Evolutionary conservation across 2,888 invertebrate species (phyloP).

Genomic region (Amblyteles armatorius): DNA sequence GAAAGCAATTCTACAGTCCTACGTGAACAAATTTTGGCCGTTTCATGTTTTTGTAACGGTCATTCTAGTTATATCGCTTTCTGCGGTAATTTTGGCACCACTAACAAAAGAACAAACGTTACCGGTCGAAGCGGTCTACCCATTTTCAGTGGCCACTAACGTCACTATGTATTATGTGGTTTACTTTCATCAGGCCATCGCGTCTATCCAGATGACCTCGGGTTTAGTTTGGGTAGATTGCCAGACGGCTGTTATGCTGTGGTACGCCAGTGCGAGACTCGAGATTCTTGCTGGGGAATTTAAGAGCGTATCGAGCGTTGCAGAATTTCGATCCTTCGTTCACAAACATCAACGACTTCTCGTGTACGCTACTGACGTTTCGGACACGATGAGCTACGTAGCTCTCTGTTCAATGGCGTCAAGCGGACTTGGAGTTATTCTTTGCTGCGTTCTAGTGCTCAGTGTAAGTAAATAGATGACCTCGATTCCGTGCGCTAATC

Average conservation of each 20-base stretch:
- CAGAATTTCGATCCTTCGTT: conserved; percentile 15
- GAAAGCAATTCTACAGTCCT: conserved; percentile 58
- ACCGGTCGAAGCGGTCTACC: conserved; percentile 14
- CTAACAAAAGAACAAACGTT: background rate
- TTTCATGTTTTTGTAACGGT: conserved; percentile 50
- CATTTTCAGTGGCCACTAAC: conserved; percentile 57
- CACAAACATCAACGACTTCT: conserved; percentile 49
- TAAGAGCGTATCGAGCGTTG: conserved; percentile 4
- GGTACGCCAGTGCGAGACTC: conserved; percentile 71
- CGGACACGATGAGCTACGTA: conserved; percentile 10
- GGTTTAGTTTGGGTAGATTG: conserved; percentile 66
- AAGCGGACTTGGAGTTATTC: conserved; percentile 26
- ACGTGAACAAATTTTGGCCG: conserved; percentile 48
- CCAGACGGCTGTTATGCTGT: conserved; percentile 69
- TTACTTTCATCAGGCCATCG: conserved; percentile 56
- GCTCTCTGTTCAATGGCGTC: background rate
- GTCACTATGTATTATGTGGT: background rate
- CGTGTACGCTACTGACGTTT: conserved; percentile 26
- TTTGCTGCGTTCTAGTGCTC: conserved; percentile 60
- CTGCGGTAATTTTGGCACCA: background rate
- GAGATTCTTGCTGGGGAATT: conserved; percentile 60
- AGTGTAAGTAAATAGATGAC: conserved; percentile 5
- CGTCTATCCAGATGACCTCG: conserved; percentile 40
- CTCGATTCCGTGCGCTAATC: too few species aligned
- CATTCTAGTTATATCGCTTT: conserved; percentile 3